Evolutionary conservation across 2,113 vertebrate genomes (phyloP).

Genomic region (Maccullochella peelii): DNA sequence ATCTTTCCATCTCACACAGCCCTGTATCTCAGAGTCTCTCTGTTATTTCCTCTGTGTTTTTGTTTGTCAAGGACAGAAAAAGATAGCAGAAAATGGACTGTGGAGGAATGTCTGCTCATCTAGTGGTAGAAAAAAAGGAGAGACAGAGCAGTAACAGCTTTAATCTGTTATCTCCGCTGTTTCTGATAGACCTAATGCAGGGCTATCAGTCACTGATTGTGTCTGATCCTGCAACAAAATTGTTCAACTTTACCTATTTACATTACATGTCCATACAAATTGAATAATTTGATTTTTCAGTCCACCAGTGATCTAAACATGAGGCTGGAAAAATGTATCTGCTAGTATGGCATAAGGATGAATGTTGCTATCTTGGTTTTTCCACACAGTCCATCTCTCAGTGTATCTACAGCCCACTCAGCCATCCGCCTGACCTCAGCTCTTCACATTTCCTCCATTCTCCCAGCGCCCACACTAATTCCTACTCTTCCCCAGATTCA

Average conservation of each 20-base stretch:
- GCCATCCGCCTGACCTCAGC: conserved; percentile 36
- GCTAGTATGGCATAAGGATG: neutral
- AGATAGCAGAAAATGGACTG: conserved; percentile 27
- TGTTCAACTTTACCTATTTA: neutral
- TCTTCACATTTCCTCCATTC: conserved; percentile 39
- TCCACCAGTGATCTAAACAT: neutral
- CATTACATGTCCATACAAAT: neutral
- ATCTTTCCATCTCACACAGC: conserved; percentile 41
- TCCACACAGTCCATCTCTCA: conserved; percentile 36
- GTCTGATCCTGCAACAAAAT: neutral
- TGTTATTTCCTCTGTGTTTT: conserved; percentile 7
- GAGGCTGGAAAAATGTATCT: neutral
- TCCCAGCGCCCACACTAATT: conserved; percentile 32
- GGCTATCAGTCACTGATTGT: conserved; percentile 5
- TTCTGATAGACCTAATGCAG: conserved; percentile 4
- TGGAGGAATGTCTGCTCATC: conserved; percentile 34
- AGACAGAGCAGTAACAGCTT: neutral
- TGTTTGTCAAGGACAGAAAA: conserved; percentile 40
- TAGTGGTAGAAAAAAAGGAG: neutral
- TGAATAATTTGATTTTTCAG: neutral
- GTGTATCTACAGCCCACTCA: conserved; percentile 39
- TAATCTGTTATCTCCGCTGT: conserved; percentile 33
- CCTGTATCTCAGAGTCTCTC: neutral
- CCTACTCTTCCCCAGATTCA: conserved; percentile 30
- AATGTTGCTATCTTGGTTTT: conserved; percentile 43